Evolutionary conservation across 1,140 invertebrate species (phyloP).

Genomic region (Rhyacophila brunnea): DNA sequence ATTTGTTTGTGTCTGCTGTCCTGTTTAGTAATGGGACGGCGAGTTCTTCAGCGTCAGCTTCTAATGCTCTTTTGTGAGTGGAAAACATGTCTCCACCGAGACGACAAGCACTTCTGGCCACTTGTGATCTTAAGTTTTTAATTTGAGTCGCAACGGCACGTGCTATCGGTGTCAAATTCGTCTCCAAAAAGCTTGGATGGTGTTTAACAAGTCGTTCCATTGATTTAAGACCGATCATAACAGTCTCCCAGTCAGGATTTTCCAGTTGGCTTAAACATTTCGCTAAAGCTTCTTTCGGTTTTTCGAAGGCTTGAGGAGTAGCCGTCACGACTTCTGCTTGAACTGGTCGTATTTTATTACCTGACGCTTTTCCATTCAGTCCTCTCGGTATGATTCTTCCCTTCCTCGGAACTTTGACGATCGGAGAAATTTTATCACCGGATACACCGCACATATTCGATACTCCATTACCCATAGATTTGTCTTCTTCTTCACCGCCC

Average conservation of each 20-base stretch:
- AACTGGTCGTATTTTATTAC: conserved; percentile 30
- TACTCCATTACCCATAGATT: conserved; percentile 10
- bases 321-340: not conserved
- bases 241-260: conserved; percentile 81
- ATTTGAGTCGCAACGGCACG: conserved; percentile 75
- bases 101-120: conserved; percentile 80
- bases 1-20: conserved; percentile 90
- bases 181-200: conserved; percentile 64
- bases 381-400: conserved; percentile 16
- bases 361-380: conserved; percentile 16
- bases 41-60: conserved; percentile 86
- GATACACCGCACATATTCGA: not conserved
- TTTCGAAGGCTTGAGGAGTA: conserved; percentile 46
- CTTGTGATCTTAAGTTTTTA: conserved; percentile 86
- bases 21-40: conserved; percentile 77
- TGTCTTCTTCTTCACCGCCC: conserved; percentile 20
- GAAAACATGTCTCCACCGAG: conserved; percentile 76
- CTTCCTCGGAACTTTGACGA: conserved; percentile 22
- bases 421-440: conserved; percentile 24
- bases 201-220: conserved; percentile 71
- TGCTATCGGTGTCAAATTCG: conserved; percentile 63
- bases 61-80: conserved; percentile 67
- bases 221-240: conserved; percentile 73
- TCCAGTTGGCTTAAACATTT: conserved; percentile 67
- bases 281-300: conserved; percentile 63